These are phyloP conservation scores for Baccha elongata DNA, from an alignment of 2,888 invertebrate species.

Conservation along the genomic window DNA sequence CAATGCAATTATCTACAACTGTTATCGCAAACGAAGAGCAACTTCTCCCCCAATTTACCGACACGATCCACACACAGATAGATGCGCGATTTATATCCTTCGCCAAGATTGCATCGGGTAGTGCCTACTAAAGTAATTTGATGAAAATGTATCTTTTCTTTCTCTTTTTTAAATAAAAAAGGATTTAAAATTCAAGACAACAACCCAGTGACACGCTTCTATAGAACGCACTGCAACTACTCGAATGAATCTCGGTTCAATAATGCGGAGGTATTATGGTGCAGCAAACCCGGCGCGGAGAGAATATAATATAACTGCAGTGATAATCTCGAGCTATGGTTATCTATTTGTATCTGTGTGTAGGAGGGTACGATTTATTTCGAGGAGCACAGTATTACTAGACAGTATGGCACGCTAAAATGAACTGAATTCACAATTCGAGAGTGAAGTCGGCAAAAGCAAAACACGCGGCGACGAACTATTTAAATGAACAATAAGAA, in stretches of 20 bases:
- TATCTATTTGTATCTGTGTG: constrained; percentile 31
- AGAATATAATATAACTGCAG: constrained; percentile 48
- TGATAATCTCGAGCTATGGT: constrained; percentile 50
- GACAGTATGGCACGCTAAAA: constrained; percentile 66
- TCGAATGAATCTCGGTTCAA: constrained; percentile 56
- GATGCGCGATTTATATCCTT: constrained; percentile 52
- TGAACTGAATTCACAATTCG: constrained; percentile 56
- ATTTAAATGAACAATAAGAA: constrained; percentile 23
- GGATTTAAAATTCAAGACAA: constrained; percentile 9
- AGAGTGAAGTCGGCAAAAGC: constrained; percentile 53
- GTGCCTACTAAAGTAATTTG: constrained; percentile 28
- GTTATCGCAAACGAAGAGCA: constrained; percentile 29
- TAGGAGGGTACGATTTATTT: constrained; percentile 23
- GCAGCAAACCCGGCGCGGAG: constrained; percentile 55
- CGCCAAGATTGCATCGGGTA: constrained; percentile 44
- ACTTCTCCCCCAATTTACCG: constrained; percentile 32
- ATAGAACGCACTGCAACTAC: constrained; percentile 44
- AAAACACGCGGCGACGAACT: constrained; percentile 47
- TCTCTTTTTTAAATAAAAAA: not conserved
- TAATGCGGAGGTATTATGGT: constrained; percentile 67
- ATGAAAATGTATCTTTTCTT: constrained; percentile 54
- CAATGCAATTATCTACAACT: constrained; percentile 55
- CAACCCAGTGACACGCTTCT: constrained; percentile 60
- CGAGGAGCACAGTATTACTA: constrained; percentile 48
- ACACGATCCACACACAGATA: constrained; percentile 26